Percentiles rank a stretch among this genome's conserved stretches.
Conservation (phyloP, 2,888 invertebrate species). For the Habroteleia sp. region DNA sequence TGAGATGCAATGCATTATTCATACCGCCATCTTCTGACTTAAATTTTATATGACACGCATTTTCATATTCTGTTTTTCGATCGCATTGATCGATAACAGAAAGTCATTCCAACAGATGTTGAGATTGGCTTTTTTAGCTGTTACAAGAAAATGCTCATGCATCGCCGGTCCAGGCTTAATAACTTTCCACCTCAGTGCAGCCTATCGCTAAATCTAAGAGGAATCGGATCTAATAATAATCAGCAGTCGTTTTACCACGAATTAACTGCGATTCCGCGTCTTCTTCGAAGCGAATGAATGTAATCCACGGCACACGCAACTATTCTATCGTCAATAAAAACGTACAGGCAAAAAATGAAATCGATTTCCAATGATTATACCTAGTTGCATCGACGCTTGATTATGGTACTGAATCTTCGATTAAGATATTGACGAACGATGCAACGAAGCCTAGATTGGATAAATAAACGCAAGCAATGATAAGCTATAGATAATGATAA, state of each 20-base stretch:
- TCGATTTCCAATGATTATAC: conserved; percentile 39
- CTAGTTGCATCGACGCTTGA: conserved; percentile 27
- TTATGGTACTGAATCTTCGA: conserved; percentile 48
- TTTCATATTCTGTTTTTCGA: conserved; percentile 40
- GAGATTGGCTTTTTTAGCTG: conserved; percentile 35
- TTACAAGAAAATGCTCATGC: conserved; percentile 35
- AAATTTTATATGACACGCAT: conserved; percentile 50
- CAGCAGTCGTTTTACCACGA: conserved; percentile 71
- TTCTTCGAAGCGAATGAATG: conserved; percentile 55
- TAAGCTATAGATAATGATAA: conserved; percentile 34
- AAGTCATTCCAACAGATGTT: conserved; percentile 51
- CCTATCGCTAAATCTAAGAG: conserved; percentile 68
- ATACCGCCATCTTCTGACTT: conserved; percentile 15
- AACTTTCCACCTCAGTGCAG: conserved; percentile 37
- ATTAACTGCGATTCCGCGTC: conserved; percentile 69
- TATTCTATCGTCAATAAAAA: conserved; percentile 1
- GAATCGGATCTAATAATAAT: conserved; percentile 74
- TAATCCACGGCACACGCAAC: conserved; percentile 38
- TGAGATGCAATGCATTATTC: conserved; percentile 42
- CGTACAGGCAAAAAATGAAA: conserved; percentile 27
- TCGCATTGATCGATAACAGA: conserved; percentile 18
- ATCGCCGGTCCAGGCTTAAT: conserved; percentile 31
- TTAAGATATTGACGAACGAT: conserved; percentile 57
- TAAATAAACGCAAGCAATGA: conserved; percentile 30
- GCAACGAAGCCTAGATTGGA: conserved; percentile 24